Evolutionary conservation across 2,797 vertebrate genomes (phyloP), one percentile per base, ranked within the genome.

Genomic region (Coregonus sp.): DNA sequence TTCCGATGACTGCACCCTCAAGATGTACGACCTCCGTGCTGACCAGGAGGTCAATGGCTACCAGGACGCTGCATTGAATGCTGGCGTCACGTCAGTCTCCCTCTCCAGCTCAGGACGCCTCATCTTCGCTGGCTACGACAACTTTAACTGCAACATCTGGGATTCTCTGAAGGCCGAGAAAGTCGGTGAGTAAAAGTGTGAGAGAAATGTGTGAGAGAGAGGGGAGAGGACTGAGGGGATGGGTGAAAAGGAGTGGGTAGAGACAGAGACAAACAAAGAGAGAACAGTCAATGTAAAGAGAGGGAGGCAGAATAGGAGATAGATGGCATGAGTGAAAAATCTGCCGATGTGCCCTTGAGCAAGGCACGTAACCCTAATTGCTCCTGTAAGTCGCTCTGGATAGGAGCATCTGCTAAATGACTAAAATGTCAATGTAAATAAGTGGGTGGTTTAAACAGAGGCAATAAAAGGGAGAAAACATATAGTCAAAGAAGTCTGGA

Each of bases 121-220:
- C 75, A 82, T 99, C 84, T 93, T 99, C 0, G 97, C 97, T 0
- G 98, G 98, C 0, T 99, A 99, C 0, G 98, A 99, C 0, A 97
- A 99, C 91, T 99, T 99, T 93, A 99, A 99, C 94, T 99, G 97
- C 89, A 98, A 99, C 84, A 94, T 99, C 89, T 99, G 98, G 98
- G 98, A 99, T 79, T 78, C 92, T 0, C 91, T 95, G 83, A 94
- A 94, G 88, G 94, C 91, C 20, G 93, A 94, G 85, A 93, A 90
- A 94, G 90, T 94, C 1, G 94, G 95, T 95, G 80, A 91, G 91
- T 86, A 29, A 40, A 59, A 75, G 56, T 35, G 6, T 52, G 29
- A 5, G 63, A 4, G 12, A 15, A 47, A 31, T 76, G 66, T 31
- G 31, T 65, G n/a, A 77, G 3, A 51, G 16, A 63, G 25, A 40